These are phyloP conservation scores for Cerceris ruficornis DNA, from an alignment of 2,888 invertebrate species.

Conservation along the genomic window DNA sequence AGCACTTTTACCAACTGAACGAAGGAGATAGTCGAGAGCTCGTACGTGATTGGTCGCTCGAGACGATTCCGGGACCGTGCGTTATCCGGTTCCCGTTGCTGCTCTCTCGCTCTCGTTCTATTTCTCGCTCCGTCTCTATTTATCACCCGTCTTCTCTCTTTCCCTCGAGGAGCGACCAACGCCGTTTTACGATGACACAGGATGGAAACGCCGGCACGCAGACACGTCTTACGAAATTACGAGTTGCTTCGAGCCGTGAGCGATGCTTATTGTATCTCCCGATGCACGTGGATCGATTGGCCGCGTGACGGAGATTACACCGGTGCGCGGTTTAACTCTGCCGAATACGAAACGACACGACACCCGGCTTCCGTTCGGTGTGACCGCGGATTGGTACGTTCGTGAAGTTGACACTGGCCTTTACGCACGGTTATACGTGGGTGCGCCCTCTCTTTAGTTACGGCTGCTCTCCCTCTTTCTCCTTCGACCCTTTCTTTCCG, in stretches of 20 bases:
- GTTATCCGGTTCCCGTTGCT: slow-evolving; percentile 61
- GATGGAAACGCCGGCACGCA: slow-evolving; percentile 27
- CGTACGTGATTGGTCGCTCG: slow-evolving; percentile 62
- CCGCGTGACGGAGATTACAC: slow-evolving; percentile 32
- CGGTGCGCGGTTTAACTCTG: slow-evolving; percentile 34
- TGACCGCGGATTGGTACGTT: slow-evolving; percentile 36
- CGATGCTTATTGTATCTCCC: slow-evolving; percentile 8
- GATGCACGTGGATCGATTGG: slow-evolving; percentile 54
- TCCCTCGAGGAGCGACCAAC: slow-evolving; percentile 19
- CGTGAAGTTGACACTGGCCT: slow-evolving; percentile 49
- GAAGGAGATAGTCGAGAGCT: slow-evolving; percentile 53
- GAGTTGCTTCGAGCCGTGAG: not conserved
- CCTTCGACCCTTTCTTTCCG: slow-evolving; percentile 7
- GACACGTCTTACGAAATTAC: slow-evolving; percentile 11
- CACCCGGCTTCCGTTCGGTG: slow-evolving; percentile 47
- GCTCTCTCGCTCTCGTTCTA: slow-evolving; percentile 14
- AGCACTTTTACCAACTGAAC: slow-evolving; percentile 67
- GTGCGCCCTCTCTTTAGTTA: slow-evolving; percentile 47
- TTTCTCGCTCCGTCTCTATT: slow-evolving; percentile 1
- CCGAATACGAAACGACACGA: slow-evolving; percentile 42
- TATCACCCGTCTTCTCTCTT: not conserved
- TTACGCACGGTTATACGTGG: slow-evolving; percentile 40
- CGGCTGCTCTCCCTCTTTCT: slow-evolving; percentile 29
- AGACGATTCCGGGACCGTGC: slow-evolving; percentile 61
- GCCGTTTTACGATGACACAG: slow-evolving; percentile 40